Conservation (phyloP, 53 echinoderm and acorn worm species). For the Glandiceps talaboti region DNA sequence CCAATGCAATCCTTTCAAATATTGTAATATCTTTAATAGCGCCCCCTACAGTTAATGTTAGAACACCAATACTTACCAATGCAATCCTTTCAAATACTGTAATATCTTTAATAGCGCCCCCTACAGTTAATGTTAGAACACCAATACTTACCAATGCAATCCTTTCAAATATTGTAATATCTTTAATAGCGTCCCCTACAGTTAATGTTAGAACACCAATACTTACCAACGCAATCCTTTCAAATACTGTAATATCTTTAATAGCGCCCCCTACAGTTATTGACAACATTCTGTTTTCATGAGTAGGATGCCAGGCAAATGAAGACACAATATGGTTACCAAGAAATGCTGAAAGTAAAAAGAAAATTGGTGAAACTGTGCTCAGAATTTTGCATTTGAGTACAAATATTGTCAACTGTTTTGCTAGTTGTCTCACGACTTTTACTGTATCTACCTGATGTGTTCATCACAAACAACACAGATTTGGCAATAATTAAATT, state of each 20-base stretch:
- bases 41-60: too few relatives aligned
- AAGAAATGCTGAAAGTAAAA: conserved; percentile 1
- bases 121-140: too few relatives aligned
- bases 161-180: conserved; percentile 65
- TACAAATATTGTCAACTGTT: too few relatives aligned
- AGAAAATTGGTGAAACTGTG: too few relatives aligned
- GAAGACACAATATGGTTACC: conserved; percentile 35
- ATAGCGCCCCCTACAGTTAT: conserved; percentile 54
- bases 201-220: too few relatives aligned
- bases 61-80: conserved; percentile 72
- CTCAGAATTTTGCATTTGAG: too few relatives aligned
- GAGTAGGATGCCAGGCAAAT: conserved; percentile 83
- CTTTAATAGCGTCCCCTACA: conserved; percentile 40
- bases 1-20: conserved; percentile 80
- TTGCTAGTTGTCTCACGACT: too few relatives aligned
- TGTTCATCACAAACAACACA: too few relatives aligned
- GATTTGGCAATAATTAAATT: too few relatives aligned
- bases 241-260: conserved; percentile 62
- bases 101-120: conserved; percentile 52
- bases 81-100: conserved; percentile 79
- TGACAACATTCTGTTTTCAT: conserved; percentile 78
- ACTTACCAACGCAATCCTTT: conserved; percentile 83
- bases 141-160: conserved; percentile 91
- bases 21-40: conserved; percentile 55
- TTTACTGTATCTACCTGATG: too few relatives aligned